These are phyloP conservation scores for Netelia virgata DNA, from an alignment of 2,888 invertebrate genomes.

Conservation along the genomic window DNA sequence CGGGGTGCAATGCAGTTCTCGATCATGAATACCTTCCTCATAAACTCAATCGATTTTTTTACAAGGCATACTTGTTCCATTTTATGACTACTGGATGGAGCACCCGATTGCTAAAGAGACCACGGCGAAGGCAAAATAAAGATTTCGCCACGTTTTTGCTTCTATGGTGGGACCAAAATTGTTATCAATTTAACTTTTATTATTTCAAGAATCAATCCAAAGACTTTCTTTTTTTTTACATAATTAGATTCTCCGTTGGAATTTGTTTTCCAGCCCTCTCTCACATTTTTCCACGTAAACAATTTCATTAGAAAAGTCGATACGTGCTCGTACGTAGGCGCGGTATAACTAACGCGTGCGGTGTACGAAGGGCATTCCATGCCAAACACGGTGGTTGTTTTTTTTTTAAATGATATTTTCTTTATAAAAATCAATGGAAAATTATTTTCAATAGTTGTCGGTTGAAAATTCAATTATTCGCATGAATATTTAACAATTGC, in stretches of 20 bases:
- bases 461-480: too few relatives aligned
- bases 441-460: too few relatives aligned
- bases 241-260: neutral
- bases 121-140: neutral
- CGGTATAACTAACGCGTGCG: neutral
- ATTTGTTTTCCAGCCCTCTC: neutral
- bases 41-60: constrained; percentile 23
- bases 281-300: constrained; percentile 9
- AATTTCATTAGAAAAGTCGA: constrained; percentile 14
- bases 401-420: too few relatives aligned
- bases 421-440: too few relatives aligned
- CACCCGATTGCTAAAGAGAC: neutral
- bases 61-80: neutral
- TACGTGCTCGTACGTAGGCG: neutral
- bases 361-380: neutral
- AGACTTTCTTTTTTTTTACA: neutral
- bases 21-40: neutral
- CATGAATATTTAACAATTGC: too few relatives aligned
- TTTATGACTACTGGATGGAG: neutral
- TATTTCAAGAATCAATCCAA: too few relatives aligned
- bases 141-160: constrained; percentile 2
- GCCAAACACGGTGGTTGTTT: too few relatives aligned
- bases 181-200: neutral
- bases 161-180: neutral
- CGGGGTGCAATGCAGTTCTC: neutral